phyloP scores from a whole-genome alignment of 2,888 invertebrate species.

The Nomada ruficornis region DNA sequence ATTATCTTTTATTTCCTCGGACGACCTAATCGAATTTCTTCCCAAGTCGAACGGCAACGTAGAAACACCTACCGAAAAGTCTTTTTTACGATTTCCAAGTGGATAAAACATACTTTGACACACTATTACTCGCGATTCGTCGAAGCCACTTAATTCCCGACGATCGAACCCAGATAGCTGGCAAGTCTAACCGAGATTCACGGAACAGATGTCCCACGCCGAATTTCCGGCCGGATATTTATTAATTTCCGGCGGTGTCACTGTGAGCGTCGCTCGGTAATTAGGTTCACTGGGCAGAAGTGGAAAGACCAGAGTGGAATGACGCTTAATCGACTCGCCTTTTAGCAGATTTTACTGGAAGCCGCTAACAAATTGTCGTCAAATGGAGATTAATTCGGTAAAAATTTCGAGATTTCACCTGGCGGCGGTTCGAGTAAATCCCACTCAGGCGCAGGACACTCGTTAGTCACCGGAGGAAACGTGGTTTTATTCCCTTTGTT shows the following conservation, averaged over 20 bases:
- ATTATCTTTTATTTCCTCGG: too few species aligned
- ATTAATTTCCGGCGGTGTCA: constrained; percentile 62
- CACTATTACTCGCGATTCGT: neutral
- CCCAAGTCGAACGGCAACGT: too few species aligned
- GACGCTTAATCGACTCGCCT: constrained; percentile 22
- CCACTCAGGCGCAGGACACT: too few species aligned
- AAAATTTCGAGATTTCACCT: neutral
- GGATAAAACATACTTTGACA: too few species aligned
- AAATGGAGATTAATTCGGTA: neutral
- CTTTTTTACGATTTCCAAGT: too few species aligned
- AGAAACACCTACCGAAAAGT: too few species aligned
- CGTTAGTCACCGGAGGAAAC: neutral
- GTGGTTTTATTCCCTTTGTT: neutral
- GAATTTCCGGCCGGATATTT: constrained; percentile 64
- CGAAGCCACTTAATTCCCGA: constrained; percentile 1
- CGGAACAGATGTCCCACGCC: constrained; percentile 23
- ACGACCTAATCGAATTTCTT: too few species aligned
- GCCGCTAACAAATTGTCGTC: neutral
- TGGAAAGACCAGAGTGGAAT: neutral
- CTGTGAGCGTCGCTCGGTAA: constrained; percentile 27
- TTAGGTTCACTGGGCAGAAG: constrained; percentile 37
- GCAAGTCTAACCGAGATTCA: constrained; percentile 40
- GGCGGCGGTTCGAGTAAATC: neutral
- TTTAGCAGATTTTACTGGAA: neutral
- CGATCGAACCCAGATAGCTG: neutral